Evolutionary conservation across 2,888 invertebrate species (phyloP), one percentile per base, ranked within the genome.

Genomic region (Meganola albula): DNA sequence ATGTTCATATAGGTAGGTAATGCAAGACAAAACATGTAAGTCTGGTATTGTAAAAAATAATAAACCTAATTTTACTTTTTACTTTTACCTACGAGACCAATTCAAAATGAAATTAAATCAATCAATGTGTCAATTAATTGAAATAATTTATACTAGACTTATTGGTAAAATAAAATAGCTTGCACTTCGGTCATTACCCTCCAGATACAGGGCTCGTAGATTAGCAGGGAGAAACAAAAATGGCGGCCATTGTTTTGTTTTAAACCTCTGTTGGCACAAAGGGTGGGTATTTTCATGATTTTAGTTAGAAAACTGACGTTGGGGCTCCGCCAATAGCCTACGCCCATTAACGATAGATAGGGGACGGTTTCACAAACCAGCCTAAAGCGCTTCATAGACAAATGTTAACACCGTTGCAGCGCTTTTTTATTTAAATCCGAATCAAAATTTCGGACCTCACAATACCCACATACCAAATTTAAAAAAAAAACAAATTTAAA

Each of bases 341-440:
- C 57, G 61, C 57, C 61, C 64, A 54, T 56, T 50, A 48, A 60
- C 54, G 37, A 77, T 78, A 78, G 78, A 79, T 77, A 80, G 79
- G 79, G 79, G 76, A 64, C 68, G 67, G 37, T 22, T 41, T 42
- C 48, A 47, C 56, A 58, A 56, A 54, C 35, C 39, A 78, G 77
- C 78, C 24, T 0, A 31, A 59, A 77, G 74, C 75, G 79, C 77
- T 76, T 76, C 65, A 74, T 79, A 79, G 79, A 58, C 37, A 53
- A 61, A 31, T 27, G 12, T 4, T 24, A 11, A 4, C 24, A 50
- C 41, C 48, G 48, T 33, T 40, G 33, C 21, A 28, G 7, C 12
- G 13, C 27, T 39, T 22, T n/a, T n/a, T 12, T 23, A 8, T 13
- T 6, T 1, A 9, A 9, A 4, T 2, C 11, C 1, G 1, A 2